Evolutionary conservation across 1,140 invertebrate genomes (phyloP), one percentile per base, ranked within the genome.

Genomic region (Drosophila nikananu): DNA sequence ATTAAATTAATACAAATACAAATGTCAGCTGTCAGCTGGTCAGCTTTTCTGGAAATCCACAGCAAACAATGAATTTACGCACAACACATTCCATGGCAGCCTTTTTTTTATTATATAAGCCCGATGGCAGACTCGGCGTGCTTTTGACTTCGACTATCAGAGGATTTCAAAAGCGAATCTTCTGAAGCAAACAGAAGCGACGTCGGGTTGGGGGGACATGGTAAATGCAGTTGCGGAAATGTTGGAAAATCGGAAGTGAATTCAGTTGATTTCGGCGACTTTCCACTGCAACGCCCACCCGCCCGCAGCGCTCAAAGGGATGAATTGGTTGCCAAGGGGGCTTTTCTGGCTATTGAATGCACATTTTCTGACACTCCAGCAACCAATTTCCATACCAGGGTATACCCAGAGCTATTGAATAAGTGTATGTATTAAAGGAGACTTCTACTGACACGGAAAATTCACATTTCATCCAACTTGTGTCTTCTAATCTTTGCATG

Each of bases 201-300:
- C n/a, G 12, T 19, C 1, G 48, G 51, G 27, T 21, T 54, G 30
- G 13, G 30, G 52, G 32, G 30, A 9, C 15, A 39, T 39, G 9
- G 54, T 39, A 57, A 57, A 39, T 37, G 44, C 68, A 64, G 52
- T 41, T 55, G 32, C 78, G 78, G 78, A 80, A 80, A 80, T 80
- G 78, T 62, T 80, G 21, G 51, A 49, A 80, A 80, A 80, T 80
- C 77, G 78, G 77, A 80, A 80, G 77, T 75, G 62, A 79, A 60
- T 54, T 44, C 65, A 54, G 73, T 64, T 77, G 74, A 66, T 66
- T 52, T 25, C 21, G n/a, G 27, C 32, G 46, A 32, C 21, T 25
- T 35, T 27, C 9, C 51, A 39, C 37, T 15, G 23, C 49, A 54
- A 15, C 57, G 8, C 12, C 44, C 37, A 9, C 10, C 10, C 21